Evolutionary conservation across 2,113 vertebrate species (phyloP).

Genomic region (Melanocharis versteri): DNA sequence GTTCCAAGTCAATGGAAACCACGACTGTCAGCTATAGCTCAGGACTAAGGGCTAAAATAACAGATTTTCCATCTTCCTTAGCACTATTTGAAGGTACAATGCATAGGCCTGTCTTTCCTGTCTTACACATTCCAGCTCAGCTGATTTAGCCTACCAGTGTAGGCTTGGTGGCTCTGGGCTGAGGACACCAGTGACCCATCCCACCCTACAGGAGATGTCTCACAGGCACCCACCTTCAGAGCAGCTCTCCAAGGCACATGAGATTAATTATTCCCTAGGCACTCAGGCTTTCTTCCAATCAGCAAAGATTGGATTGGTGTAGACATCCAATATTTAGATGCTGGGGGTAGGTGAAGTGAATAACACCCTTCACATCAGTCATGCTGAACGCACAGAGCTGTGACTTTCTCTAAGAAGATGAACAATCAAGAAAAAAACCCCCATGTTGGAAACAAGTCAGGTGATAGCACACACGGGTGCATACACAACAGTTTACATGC

Average conservation of each 20-base stretch:
- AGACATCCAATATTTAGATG: not conserved
- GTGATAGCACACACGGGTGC: not conserved
- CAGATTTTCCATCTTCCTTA: not conserved
- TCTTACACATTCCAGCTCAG: not conserved
- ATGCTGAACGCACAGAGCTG: not conserved
- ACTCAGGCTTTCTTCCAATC: not conserved
- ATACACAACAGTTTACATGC: not conserved
- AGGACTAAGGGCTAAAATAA: not conserved
- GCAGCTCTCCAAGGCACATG: not conserved
- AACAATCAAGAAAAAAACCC: not conserved
- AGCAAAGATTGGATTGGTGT: not conserved
- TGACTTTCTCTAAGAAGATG: not conserved
- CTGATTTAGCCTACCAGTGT: not conserved
- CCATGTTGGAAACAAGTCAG: not conserved
- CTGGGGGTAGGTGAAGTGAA: not conserved
- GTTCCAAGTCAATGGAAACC: not conserved
- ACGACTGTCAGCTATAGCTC: not conserved
- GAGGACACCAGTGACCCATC: not conserved
- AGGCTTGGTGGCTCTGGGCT: not conserved
- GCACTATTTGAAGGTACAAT: not conserved
- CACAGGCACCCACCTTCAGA: not conserved
- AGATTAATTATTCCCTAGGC: not conserved
- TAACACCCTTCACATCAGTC: not conserved
- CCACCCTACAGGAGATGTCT: not conserved
- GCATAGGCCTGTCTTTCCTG: not conserved